Evolutionary conservation across 2,113 vertebrate genomes (phyloP), one percentile per base, ranked within the genome.

Genomic region (Crotalus horridus): DNA sequence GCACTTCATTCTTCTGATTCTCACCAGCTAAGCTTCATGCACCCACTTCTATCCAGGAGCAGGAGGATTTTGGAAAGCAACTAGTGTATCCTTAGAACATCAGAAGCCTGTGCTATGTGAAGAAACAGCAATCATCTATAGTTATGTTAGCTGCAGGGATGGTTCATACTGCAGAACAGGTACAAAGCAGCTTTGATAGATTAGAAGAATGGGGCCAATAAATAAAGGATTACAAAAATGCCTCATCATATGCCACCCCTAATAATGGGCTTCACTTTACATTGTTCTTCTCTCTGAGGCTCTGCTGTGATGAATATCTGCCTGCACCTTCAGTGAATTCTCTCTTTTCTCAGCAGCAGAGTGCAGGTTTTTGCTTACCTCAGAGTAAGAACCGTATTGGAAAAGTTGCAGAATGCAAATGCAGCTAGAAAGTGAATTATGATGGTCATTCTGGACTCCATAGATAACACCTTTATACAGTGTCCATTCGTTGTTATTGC

Each of bases 161-260:
- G 23, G n/a, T 64, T 43, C 39, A 85, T 94, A 13, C 6, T 7
- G 13, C 48, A 89, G 64, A 89, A 92, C 69, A 33, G 91, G 39
- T 92, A 89, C 88, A 92, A 92, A 92, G 88, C 64, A 56, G 54
- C 46, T 54, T 89, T 92, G 64, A 29, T 21, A 81, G 56, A 90
- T 86, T 5, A n/a, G 85, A 17, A 29, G 39, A 21, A 48, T 29
- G 17, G 89, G 46, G 3, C 33, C 13, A 7, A 10, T 13, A 88
- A 17, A 55, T 48, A 17, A 69, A 64, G 89, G 56, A 61, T 0
- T 91, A 92, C 91, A 89, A 48, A 61, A 89, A 51, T 11, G 20
- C 29, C 1, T 10, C 56, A 2, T 4, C 87, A 56, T 90, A 23
- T 46, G 26, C 26, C 8, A 33, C 0, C 6, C 20, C 87, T 92